Conservation (phyloP, 2,888 invertebrate species). For the Cataglyphis altisquamis region DNA sequence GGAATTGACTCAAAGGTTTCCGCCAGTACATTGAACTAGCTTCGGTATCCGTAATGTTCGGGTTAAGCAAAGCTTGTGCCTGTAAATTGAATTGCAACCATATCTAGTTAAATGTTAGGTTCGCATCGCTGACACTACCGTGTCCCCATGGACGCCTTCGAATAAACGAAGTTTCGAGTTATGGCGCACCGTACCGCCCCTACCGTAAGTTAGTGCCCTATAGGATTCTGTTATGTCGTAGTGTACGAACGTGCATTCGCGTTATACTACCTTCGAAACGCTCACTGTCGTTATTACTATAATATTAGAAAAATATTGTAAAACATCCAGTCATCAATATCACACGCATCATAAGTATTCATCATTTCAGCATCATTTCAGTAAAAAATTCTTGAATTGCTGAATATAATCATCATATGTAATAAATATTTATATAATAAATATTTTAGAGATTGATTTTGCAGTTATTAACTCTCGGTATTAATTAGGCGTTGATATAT, state of each 20-base stretch:
- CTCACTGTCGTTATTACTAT: background rate
- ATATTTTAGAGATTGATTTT: background rate
- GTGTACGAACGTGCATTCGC: constrained; percentile 36
- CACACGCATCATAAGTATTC: background rate
- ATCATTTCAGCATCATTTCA: background rate
- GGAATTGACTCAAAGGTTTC: constrained; percentile 60
- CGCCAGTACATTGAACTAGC: constrained; percentile 60
- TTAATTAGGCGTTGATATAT: background rate
- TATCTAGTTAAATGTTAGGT: constrained; percentile 75
- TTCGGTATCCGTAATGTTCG: constrained; percentile 66
- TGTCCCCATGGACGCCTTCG: constrained; percentile 67
- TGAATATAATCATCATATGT: constrained; percentile 3
- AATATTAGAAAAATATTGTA: background rate
- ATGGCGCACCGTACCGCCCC: constrained; percentile 42
- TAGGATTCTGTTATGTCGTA: constrained; percentile 58
- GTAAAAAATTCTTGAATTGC: background rate
- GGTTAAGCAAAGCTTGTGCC: constrained; percentile 66
- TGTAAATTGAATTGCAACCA: constrained; percentile 76
- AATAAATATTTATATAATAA: background rate
- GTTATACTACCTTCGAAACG: constrained; percentile 43
- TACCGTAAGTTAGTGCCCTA: constrained; percentile 61
- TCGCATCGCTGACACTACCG: constrained; percentile 73
- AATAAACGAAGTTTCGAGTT: constrained; percentile 72
- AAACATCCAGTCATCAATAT: background rate
- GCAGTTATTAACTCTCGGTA: background rate